A percentile compares a stretch with the other conserved stretches of the same genome.
Evolutionary conservation across 2,113 vertebrate genomes (phyloP).

Genomic region (Hyperoodon ampullatus): DNA sequence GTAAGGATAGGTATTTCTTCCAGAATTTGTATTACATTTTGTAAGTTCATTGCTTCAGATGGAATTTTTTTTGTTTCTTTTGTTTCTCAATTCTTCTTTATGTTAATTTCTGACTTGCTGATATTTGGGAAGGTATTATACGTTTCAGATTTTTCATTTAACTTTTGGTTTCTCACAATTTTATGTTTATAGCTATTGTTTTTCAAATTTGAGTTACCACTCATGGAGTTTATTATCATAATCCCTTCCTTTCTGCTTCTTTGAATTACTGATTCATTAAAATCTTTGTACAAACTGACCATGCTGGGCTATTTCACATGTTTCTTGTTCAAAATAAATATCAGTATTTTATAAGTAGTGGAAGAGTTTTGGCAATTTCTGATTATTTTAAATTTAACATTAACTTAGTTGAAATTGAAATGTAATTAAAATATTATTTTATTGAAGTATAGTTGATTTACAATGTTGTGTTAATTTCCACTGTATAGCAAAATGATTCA

Average conservation of each 20-base stretch:
- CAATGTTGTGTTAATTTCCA: no score
- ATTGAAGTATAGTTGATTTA: not conserved
- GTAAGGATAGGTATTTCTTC: not conserved
- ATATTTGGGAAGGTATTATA: not conserved
- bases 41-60: not conserved
- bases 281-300: not conserved
- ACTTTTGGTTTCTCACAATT: not conserved
- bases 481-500: no score
- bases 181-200: not conserved
- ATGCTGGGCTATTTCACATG: not conserved
- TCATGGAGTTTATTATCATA: not conserved
- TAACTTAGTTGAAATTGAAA: slow-evolving; percentile 7
- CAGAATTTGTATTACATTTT: not conserved
- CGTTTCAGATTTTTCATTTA: not conserved
- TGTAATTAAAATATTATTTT: not conserved
- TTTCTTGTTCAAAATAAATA: not conserved
- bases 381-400: not conserved
- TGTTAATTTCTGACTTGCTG: not conserved
- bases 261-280: not conserved
- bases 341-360: not conserved
- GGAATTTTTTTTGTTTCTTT: not conserved
- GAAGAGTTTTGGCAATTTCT: not conserved
- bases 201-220: not conserved
- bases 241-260: not conserved
- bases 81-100: not conserved